Conservation (phyloP, 2,888 invertebrate species). For the Stenurella melanura region DNA sequence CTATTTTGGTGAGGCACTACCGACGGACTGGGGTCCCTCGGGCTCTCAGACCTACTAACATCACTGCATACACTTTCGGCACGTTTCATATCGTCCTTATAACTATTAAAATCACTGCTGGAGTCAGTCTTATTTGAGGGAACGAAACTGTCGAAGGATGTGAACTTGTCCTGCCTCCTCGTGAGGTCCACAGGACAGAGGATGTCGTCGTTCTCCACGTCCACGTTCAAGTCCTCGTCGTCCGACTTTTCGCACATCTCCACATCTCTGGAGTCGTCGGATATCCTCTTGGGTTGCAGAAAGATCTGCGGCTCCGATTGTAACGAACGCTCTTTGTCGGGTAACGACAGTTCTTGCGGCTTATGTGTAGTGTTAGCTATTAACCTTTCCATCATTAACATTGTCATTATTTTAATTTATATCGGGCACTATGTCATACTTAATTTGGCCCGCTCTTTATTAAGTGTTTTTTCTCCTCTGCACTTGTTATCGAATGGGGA, state of each 20-base stretch:
- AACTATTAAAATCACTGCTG: slow-evolving; percentile 63
- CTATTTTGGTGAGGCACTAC: slow-evolving; percentile 76
- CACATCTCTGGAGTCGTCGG: slow-evolving; percentile 70
- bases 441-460: slow-evolving; percentile 27
- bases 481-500: slow-evolving; percentile 57
- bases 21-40: slow-evolving; percentile 69
- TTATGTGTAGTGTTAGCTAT: slow-evolving; percentile 62
- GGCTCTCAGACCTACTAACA: slow-evolving; percentile 70
- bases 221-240: slow-evolving; percentile 70
- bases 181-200: slow-evolving; percentile 73
- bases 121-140: slow-evolving; percentile 62
- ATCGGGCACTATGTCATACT: slow-evolving; percentile 53
- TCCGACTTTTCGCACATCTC: slow-evolving; percentile 69
- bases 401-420: slow-evolving; percentile 71
- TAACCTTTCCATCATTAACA: slow-evolving; percentile 74
- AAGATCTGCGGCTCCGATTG: slow-evolving; percentile 66
- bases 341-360: slow-evolving; percentile 53
- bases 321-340: slow-evolving; percentile 61
- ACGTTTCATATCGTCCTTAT: slow-evolving; percentile 66
- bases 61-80: slow-evolving; percentile 74
- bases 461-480: neutral
- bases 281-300: slow-evolving; percentile 68
- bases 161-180: slow-evolving; percentile 69
- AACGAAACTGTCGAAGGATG: slow-evolving; percentile 64
- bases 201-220: slow-evolving; percentile 72